Conservation (phyloP, 2,113 vertebrate species). For the Dasyurus viverrinus region DNA sequence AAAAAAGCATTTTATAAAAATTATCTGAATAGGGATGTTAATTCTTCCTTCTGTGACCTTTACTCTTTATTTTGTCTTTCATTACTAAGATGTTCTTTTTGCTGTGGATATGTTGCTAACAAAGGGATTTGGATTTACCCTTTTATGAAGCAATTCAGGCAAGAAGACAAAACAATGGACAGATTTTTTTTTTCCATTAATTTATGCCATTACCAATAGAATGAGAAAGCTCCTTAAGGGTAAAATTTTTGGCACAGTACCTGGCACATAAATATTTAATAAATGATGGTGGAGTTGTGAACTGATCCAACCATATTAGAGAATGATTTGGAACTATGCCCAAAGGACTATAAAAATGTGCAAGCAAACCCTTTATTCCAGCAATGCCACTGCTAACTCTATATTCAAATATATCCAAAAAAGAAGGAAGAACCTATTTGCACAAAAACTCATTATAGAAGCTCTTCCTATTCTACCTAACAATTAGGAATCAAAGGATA, state of each 20-base stretch:
- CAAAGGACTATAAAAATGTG: too few species aligned
- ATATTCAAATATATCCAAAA: too few species aligned
- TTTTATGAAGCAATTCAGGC: background rate
- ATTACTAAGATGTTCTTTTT: background rate
- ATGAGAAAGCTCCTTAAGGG: background rate
- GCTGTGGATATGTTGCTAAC: background rate
- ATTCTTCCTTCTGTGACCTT: background rate
- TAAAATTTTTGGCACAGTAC: background rate
- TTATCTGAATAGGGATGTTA: background rate
- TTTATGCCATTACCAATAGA: background rate
- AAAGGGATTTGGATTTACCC: background rate
- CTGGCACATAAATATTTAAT: background rate
- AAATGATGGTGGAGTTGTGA: background rate
- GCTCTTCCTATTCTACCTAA: too few species aligned
- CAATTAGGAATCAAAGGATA: too few species aligned
- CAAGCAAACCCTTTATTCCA: too few species aligned
- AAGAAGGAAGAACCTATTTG: too few species aligned
- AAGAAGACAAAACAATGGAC: background rate
- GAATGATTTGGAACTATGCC: too few species aligned
- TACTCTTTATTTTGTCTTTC: background rate
- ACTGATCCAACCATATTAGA: too few species aligned
- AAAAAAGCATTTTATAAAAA: background rate
- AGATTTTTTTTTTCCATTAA: background rate
- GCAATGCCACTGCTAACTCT: too few species aligned
- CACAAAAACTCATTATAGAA: too few species aligned